Base-by-base conservation (phyloP, 2,888 invertebrate species). In the Hirtodrosophila histrioides region DNA sequence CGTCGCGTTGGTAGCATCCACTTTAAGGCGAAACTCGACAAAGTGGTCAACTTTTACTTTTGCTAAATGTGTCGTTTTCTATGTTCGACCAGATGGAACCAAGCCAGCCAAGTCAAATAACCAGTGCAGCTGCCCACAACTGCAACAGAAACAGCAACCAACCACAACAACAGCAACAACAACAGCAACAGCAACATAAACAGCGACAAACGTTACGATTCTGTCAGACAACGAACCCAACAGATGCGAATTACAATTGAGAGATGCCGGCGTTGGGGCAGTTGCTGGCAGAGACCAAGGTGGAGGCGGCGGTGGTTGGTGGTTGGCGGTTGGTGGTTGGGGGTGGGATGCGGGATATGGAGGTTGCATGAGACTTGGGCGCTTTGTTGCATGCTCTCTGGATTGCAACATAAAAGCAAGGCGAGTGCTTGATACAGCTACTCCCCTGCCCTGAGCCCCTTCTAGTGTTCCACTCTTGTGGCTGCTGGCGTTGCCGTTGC, bases 61-160 rank as follows among this genome's bases (percentile, higher is more conserved):
- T 71, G 67, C 69, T 66, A 81, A 75, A 65, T 77, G 69, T 75
- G 83, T 69, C 70, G 77, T 78, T 82, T 85, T 82, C 75, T 63
- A 83, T 82, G 86, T 75, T 85, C 72, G 83, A 57, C 82, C 82
- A 82, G 78, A 73, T 82, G 86, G 86, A 82, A 85, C 86, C 64
- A 68, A 56, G 51, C 67, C 64, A 72, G 43, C 54, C 63, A 54
- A 74, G 37, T 54, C 60, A 56, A 69, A 51, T 66, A 75, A 75
- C 58, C 67, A 58, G 36, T 77, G 77, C 81, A 85, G 79, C 81
- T 68, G 77, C 63, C 76, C 66, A 67, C 69, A 65, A 68, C 58
- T 62, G 39, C 51, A 39, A 55, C 58, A 17, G 2, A 24, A 37
- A 11, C 53, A 33, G 4, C 51, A 11, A 27, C 58, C 35, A 61